phyloP scores from a whole-genome alignment of 64 coral and sea anemone species.

The Montipora efflorescens region DNA sequence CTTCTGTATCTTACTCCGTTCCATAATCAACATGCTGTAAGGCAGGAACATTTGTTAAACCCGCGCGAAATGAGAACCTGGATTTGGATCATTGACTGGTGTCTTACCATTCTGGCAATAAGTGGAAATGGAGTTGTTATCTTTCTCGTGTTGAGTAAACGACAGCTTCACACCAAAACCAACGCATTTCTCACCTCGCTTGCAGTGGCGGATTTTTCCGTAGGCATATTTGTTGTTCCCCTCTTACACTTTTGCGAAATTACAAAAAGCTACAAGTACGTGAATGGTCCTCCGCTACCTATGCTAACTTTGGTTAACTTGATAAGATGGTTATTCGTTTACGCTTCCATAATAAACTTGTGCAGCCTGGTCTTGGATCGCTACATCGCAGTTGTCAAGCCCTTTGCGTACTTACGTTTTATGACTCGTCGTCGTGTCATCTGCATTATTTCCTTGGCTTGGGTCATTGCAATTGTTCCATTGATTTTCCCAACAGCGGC shows the following conservation, averaged over 20 bases:
- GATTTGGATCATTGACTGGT: not conserved
- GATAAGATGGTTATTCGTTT: too few relatives aligned
- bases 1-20: too few relatives aligned
- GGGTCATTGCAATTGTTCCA: not conserved
- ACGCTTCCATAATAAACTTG: not conserved
- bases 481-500: not conserved
- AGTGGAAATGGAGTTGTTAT: not conserved
- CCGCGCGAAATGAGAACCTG: not conserved
- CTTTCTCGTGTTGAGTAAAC: not conserved
- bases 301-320: not conserved
- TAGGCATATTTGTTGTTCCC: too few relatives aligned
- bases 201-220: not conserved
- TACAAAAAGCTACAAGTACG: too few relatives aligned
- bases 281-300: too few relatives aligned
- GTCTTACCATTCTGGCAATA: not conserved
- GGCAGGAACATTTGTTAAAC: too few relatives aligned
- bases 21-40: too few relatives aligned
- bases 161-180: not conserved
- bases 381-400: conserved; percentile 11
- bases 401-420: not conserved
- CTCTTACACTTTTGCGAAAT: too few relatives aligned
- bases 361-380: conserved; percentile 15
- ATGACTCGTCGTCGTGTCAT: not conserved
- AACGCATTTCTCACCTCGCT: conserved; percentile 3
- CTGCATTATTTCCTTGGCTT: not conserved